Base-by-base conservation (phyloP, 2,797 vertebrate genomes). In the Gallirallus australis region DNA sequence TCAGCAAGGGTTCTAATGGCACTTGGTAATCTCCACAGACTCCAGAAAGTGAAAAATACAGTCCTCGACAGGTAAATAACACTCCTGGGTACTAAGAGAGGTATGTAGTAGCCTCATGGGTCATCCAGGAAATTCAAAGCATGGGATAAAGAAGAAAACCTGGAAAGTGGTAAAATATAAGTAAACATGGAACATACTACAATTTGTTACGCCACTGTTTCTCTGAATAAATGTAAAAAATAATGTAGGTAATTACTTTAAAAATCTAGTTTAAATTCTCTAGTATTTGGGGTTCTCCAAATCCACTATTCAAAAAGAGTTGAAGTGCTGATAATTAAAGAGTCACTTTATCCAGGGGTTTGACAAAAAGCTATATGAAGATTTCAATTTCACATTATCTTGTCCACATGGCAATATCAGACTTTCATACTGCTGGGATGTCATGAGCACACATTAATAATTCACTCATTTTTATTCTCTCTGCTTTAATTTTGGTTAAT, bases 301-400 rank as follows among this genome's bases (percentile, higher is more conserved):
- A 96, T 93, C 89, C 97, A 94, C 92, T 93, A 15, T 64, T 90
- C 86, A 91, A 81, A 82, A 96, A 89, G 78, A 93, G 72, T 45
- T 95, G 77, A 96, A 96, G 63, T 68, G 64, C 87, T 95, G 86
- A 91, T 97, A 97, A 97, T 97, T 96, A 94, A 94, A 91, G 69
- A 97, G 87, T 84, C 39, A 35, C 53, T 93, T 96, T 72, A 69
- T 93, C 92, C 61, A 94, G 73, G 68, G 71, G 23, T 61, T 87
- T 86, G 89, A 94, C 92, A 92, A 93, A 96, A 92, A 92, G 60
- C 64, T 35, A 47, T 65, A 87, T 85, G 89, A 89, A 89, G 89
- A 94, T 94, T 95, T 87, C 69, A 71, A 48, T 96, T 97, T 96
- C 92, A 60, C 11, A 9, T 94, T 93, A 94, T 94, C 85, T 97